A percentile compares a stretch with the other conserved stretches of the same genome.
Evolutionary conservation across 1,140 invertebrate species (phyloP).

Genomic region (Tribolium madens): DNA sequence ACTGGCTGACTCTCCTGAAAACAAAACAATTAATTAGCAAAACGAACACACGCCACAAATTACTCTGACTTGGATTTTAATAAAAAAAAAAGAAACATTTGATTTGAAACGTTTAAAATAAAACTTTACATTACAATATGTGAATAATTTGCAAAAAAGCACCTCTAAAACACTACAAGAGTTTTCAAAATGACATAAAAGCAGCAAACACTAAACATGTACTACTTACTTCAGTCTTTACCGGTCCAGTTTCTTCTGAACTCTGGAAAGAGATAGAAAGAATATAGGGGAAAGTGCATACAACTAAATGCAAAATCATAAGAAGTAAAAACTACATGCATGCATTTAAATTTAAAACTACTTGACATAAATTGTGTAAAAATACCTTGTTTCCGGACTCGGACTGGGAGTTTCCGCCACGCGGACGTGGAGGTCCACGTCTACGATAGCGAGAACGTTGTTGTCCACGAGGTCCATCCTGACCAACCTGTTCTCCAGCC

Average conservation of each 20-base stretch:
- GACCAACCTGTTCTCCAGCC: conserved; percentile 55
- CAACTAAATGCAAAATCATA: conserved; percentile 6
- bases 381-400: conserved; percentile 60
- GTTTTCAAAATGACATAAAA: neutral
- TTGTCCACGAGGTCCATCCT: conserved; percentile 60
- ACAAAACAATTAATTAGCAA: too few relatives aligned
- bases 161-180: neutral
- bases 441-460: conserved; percentile 62
- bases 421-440: conserved; percentile 60
- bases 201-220: neutral
- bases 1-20: conserved; percentile 70
- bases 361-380: too few relatives aligned
- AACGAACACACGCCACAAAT: conserved; percentile 14
- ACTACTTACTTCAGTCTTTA: conserved; percentile 61
- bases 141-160: too few relatives aligned
- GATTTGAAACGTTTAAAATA: too few relatives aligned
- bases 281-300: conserved; percentile 34
- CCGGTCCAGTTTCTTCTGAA: conserved; percentile 59
- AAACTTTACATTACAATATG: too few relatives aligned
- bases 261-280: conserved; percentile 55
- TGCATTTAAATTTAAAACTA: neutral
- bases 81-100: too few relatives aligned
- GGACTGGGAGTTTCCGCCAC: conserved; percentile 61
- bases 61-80: too few relatives aligned
- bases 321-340: conserved; percentile 1